Percentiles rank a stretch among this genome's conserved stretches.
Evolutionary conservation across 2,797 vertebrate genomes (phyloP).

Genomic region (Leptodactylus fallax): DNA sequence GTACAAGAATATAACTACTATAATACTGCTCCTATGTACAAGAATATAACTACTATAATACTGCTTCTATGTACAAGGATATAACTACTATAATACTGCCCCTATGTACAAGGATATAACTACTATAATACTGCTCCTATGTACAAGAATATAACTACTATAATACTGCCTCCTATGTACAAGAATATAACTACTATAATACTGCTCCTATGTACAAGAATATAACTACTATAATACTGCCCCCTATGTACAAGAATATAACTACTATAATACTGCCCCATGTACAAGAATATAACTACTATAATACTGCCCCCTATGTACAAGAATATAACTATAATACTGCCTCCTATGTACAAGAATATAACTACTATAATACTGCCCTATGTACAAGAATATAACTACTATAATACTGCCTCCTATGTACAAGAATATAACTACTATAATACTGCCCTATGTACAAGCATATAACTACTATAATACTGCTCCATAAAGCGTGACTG

Average conservation of each 20-base stretch:
- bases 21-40: neutral
- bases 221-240: neutral
- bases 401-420: neutral
- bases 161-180: neutral
- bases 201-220: neutral
- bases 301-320: neutral
- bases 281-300: neutral
- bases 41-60: constrained; percentile 4
- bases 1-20: constrained; percentile 5
- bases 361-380: neutral
- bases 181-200: neutral
- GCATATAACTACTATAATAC: neutral
- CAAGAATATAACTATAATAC: neutral
- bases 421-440: neutral
- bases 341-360: neutral
- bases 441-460: neutral
- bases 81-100: constrained; percentile 3
- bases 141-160: constrained; percentile 2
- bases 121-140: constrained; percentile 1
- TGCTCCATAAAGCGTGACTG: no score
- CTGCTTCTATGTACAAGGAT: neutral
- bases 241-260: no score
- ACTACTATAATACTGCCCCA: neutral
- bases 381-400: neutral
- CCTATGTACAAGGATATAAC: constrained; percentile 1